A percentile compares a stretch with the other conserved stretches of the same genome.
phyloP scores from a whole-genome alignment of 2,113 vertebrate genomes.

The Dinomys branickii region DNA sequence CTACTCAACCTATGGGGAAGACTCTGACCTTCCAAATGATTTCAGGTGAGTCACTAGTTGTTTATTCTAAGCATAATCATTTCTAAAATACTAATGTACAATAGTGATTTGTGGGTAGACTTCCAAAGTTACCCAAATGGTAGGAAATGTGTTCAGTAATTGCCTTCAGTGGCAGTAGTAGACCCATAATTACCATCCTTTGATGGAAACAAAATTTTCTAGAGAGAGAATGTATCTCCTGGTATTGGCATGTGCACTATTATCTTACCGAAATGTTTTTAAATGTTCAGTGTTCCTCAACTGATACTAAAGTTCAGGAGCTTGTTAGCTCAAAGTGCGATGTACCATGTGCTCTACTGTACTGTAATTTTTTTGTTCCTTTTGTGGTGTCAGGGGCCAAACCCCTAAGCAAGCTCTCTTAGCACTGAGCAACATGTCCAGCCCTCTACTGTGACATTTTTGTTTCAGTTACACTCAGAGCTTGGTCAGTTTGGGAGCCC shows the following conservation, averaged over 20 bases:
- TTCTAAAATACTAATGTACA: background rate
- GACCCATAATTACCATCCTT: background rate
- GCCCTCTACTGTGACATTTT: background rate
- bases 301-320: background rate
- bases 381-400: background rate
- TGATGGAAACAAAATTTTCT: background rate
- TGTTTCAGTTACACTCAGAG: background rate
- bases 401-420: background rate
- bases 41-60: constrained; percentile 88
- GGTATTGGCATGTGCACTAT: background rate
- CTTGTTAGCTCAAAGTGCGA: background rate
- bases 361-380: background rate
- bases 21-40: constrained; percentile 89
- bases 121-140: background rate
- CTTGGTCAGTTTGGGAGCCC: background rate
- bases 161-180: background rate
- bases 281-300: background rate
- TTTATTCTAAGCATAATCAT: background rate
- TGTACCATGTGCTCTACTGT: background rate
- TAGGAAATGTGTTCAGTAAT: background rate
- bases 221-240: background rate
- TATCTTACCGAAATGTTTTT: constrained; percentile 35
- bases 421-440: background rate
- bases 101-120: background rate
- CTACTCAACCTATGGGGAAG: constrained; percentile 94